Evolutionary conservation across 2,888 invertebrate genomes (phyloP), one percentile per base, ranked within the genome.

Genomic region (Erebia aethiops): DNA sequence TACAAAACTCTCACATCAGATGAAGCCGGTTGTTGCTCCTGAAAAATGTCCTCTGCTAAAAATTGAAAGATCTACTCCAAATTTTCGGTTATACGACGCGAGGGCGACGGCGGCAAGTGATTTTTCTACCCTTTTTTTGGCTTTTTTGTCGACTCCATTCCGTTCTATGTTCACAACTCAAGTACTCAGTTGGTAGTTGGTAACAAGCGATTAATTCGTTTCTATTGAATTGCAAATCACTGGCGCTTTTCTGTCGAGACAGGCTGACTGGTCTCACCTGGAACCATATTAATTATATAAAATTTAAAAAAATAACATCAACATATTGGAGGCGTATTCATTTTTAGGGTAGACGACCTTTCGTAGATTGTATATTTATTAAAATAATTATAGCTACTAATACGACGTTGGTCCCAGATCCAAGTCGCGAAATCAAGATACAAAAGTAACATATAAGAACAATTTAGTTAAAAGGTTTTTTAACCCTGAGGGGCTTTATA

Each of bases 171-270:
- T 54, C 61, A 7, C 1, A 56, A 56, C 61, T 71, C 67, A 52
- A 73, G 73, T 73, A 63, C 65, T 60, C 72, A 64, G 69, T 58
- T 58, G 68, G 73, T 76, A 78, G 66, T 49, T 49, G 69, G 74
- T 78, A 79, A 77, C 77, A 79, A 77, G 76, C 78, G 79, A 76
- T 79, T 79, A 78, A 78, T 78, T 77, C 74, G 70, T 57, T 71
- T 71, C 73, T 72, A 75, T 76, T 77, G 79, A 79, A 79, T 79
- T 77, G 79, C 76, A 79, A 79, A 79, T 78, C 57, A 60, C 68
- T 51, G 35, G 57, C 69, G 56, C 66, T 66, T 43, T 56, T 43
- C 43, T 46, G 49, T 21, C 21, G 18, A 49, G 49, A 2, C 16
- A 49, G 21, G 21, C 62, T 21, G 21, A 43, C 43, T 16, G 18